Percentiles rank a stretch among this genome's conserved stretches.
These are phyloP conservation scores for Synanceia verrucosa DNA, from an alignment of 2,797 vertebrate species.

Conservation along the genomic window DNA sequence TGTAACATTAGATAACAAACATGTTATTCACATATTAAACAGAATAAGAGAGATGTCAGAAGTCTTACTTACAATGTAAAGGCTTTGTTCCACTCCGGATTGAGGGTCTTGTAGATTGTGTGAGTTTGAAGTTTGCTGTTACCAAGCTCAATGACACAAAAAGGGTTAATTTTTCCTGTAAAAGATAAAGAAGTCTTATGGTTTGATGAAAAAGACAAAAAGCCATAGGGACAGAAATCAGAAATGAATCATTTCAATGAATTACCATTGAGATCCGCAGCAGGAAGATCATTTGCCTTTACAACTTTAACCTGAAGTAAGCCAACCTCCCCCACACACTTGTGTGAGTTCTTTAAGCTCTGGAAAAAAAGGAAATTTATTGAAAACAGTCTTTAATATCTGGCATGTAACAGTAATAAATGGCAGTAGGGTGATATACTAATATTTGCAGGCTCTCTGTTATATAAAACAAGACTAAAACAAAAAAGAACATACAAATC, in stretches of 20 bases:
- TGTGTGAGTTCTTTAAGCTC: constrained; percentile 87
- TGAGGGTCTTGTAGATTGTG: constrained; percentile 91
- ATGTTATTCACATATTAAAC: constrained; percentile 4
- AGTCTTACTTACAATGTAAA: constrained; percentile 91
- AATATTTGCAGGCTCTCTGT: not conserved
- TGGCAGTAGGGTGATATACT: not conserved
- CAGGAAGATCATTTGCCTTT: constrained; percentile 89
- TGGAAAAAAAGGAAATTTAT: constrained; percentile 56
- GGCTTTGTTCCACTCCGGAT: constrained; percentile 96
- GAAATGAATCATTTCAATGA: not conserved
- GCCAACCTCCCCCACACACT: constrained; percentile 87
- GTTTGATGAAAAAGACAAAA: not conserved
- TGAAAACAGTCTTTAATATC: not conserved
- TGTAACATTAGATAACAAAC: constrained; percentile 65
- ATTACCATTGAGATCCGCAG: constrained; percentile 94
- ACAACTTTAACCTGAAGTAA: constrained; percentile 95
- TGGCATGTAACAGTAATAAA: not conserved
- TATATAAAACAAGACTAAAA: not conserved
- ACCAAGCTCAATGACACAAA: constrained; percentile 91
- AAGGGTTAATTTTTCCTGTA: constrained; percentile 94
- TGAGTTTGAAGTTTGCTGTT: constrained; percentile 94
- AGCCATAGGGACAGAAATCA: not conserved
- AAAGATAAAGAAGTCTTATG: constrained; percentile 2
- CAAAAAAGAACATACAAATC: constrained; percentile 85
- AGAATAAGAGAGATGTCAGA: not conserved